Conservation (phyloP, 2,888 invertebrate genomes). For the Agrotis segetum region DNA sequence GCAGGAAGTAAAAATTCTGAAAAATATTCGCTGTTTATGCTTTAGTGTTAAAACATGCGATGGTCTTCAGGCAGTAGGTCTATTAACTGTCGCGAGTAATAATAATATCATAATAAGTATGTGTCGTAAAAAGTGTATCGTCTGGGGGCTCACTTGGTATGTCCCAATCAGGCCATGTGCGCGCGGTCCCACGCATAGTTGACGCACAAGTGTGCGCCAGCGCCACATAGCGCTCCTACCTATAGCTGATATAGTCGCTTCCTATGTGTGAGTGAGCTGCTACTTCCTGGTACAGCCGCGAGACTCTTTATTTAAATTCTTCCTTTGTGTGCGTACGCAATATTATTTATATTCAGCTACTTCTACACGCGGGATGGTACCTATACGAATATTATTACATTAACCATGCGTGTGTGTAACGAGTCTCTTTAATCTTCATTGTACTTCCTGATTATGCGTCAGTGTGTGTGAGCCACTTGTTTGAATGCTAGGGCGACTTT, state of each 20-base stretch:
- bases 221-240: conserved; percentile 84
- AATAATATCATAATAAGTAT: conserved; percentile 69
- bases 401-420: conserved; percentile 83
- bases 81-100: conserved; percentile 76
- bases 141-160: conserved; percentile 89
- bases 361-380: conserved; percentile 78
- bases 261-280: conserved; percentile 86
- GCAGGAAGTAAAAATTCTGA: conserved; percentile 63
- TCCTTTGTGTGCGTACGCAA: conserved; percentile 87
- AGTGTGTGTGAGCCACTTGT: conserved; percentile 90
- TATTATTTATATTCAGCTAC: conserved; percentile 88
- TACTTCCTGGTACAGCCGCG: conserved; percentile 90
- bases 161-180: conserved; percentile 90
- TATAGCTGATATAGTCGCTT: conserved; percentile 74
- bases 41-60: conserved; percentile 41
- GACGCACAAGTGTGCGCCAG: conserved; percentile 88
- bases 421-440: conserved; percentile 89
- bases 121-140: conserved; percentile 88
- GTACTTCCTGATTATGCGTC: conserved; percentile 88
- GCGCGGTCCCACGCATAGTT: conserved; percentile 90
- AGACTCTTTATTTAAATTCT: conserved; percentile 89
- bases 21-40: conserved; percentile 56
- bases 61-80: conserved; percentile 40
- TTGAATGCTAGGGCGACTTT: conserved; percentile 90
- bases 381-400: conserved; percentile 87